A percentile compares a stretch with the other conserved stretches of the same genome.
phyloP scores from a whole-genome alignment of 2,113 vertebrate species.

The Oryzias melastigma region DNA sequence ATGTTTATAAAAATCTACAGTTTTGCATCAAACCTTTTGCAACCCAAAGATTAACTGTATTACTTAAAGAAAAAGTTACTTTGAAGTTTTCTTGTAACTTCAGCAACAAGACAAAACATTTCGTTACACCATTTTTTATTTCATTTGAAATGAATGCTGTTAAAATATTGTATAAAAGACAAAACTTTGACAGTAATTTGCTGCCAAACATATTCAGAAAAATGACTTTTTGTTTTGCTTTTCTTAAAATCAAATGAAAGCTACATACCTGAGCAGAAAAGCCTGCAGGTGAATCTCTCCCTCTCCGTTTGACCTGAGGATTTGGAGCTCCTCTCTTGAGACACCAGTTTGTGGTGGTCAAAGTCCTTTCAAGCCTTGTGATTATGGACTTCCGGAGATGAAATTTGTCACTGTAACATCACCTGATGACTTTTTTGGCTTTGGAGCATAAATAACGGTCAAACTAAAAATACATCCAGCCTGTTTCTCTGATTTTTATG shows the following conservation, averaged over 20 bases:
- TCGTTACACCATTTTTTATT: no score
- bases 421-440: constrained; percentile 7
- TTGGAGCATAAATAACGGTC: constrained; percentile 1
- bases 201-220: no score
- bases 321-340: constrained; percentile 55
- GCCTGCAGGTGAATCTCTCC: constrained; percentile 41
- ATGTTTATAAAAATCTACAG: constrained; percentile 56
- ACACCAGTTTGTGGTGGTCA: constrained; percentile 58
- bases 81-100: no score
- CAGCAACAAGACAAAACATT: no score
- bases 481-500: no score
- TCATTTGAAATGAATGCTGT: no score
- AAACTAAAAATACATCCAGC: no score
- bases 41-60: neutral
- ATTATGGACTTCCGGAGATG: constrained; percentile 35
- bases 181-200: no score
- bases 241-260: constrained; percentile 5
- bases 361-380: constrained; percentile 72
- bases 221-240: neutral
- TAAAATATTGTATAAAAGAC: no score
- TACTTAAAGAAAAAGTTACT: neutral
- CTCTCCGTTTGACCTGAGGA: constrained; percentile 23
- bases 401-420: constrained; percentile 11
- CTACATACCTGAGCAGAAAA: constrained; percentile 48
- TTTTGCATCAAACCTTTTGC: constrained; percentile 3